phyloP scores from a whole-genome alignment of 2,113 vertebrate species.

The Microcebus murinus region DNA sequence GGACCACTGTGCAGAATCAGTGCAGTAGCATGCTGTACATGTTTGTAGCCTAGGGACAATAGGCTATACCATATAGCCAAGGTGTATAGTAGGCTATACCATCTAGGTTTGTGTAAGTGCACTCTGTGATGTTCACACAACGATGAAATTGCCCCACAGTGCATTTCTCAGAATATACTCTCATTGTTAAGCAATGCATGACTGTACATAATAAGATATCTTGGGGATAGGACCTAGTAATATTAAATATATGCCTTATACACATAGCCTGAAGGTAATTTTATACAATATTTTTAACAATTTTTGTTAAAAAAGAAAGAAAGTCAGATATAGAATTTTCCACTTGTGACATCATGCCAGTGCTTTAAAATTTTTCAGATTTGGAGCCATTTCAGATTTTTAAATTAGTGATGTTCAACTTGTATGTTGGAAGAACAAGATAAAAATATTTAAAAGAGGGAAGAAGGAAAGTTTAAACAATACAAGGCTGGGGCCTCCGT shows the following conservation, averaged over 20 bases:
- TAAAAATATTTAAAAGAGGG: background rate
- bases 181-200: background rate
- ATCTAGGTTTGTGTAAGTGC: background rate
- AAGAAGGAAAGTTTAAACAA: background rate
- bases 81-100: background rate
- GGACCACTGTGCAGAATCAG: background rate
- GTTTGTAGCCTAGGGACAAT: background rate
- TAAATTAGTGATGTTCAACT: background rate
- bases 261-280: background rate
- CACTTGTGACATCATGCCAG: background rate
- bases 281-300: background rate
- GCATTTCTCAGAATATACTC: background rate
- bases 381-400: background rate
- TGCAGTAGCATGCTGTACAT: background rate
- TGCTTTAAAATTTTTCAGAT: background rate
- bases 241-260: background rate
- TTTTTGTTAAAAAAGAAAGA: background rate
- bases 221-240: background rate
- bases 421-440: background rate
- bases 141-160: background rate
- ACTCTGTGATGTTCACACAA: background rate
- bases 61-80: background rate
- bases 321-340: background rate
- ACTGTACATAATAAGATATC: background rate
- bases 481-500: background rate